These are phyloP conservation scores for Lichenostomus cassidix DNA, from an alignment of 2,113 vertebrate genomes.

Conservation along the genomic window DNA sequence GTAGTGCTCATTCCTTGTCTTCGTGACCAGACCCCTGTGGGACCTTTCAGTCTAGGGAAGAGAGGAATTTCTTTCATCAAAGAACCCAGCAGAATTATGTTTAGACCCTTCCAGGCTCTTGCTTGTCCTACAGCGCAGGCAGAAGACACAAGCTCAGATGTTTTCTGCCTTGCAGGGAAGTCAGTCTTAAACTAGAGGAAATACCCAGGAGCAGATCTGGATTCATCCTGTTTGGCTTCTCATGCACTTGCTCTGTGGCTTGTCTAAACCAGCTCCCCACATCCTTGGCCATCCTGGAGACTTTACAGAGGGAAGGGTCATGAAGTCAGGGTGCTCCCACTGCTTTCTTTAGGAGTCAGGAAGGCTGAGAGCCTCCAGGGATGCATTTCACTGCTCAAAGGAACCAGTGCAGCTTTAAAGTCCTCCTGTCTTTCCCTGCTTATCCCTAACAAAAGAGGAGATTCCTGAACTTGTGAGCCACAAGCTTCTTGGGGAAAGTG, in stretches of 20 bases:
- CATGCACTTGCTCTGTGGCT: neutral
- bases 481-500: neutral
- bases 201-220: neutral
- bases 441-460: neutral
- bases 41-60: neutral
- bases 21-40: neutral
- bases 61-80: neutral
- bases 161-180: neutral
- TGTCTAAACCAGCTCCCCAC: neutral
- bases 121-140: neutral
- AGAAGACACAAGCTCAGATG: neutral
- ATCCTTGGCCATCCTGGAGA: neutral
- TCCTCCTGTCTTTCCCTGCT: neutral
- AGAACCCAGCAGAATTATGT: neutral
- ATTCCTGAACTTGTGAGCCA: neutral
- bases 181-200: neutral
- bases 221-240: neutral
- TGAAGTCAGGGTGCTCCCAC: neutral
- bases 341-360: neutral
- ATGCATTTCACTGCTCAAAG: constrained; percentile 1
- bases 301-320: neutral
- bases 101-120: neutral
- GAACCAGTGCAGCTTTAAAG: neutral
- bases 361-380: neutral
- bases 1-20: neutral